Base-by-base conservation (phyloP, 2,113 vertebrate species). In the Syrrhaptes paradoxus region DNA sequence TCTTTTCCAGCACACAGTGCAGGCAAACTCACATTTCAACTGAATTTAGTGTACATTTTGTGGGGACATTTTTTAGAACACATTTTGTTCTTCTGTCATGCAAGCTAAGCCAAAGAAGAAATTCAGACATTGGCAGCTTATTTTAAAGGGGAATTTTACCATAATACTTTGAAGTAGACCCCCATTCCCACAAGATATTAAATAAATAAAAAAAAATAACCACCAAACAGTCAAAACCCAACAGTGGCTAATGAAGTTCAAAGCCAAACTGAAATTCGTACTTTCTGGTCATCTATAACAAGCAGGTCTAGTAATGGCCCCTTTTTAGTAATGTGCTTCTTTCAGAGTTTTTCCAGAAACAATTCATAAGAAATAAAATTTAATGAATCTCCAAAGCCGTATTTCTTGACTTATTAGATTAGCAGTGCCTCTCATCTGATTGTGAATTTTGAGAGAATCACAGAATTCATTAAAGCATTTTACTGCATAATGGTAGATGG, bases 401-500 rank as follows among this genome's bases (percentile, higher is more conserved):
- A 82, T 95, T 96, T 92, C 72, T 95, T 91, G 89, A 96, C 95
- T 95, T 96, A 93, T 80, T 95, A 74, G 38, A 93, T 96, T 97
- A 97, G 22, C 72, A 94, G 52, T 21, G 45, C 73, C 46, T 96
- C 95, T 97, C 86, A 80, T 94, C 88, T 96, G 95, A 94, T 49
- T 94, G 94, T 76, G 79, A 96, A 83, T 97, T 97, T 97, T 96
- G 93, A 97, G 90, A 95, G 93, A 95, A 97, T 96, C 93, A 92
- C 82, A 92, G 94, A 97, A 97, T 97, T 97, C 95, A 94, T 97
- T 97, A 97, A 87, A 96, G 75, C 90, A 96, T 96, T 97, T 97
- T 97, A 94, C 72, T 91, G 48, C 93, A 80, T 96, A 97, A 97
- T 93, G 86, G 90, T 96, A 95, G 92, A 96, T 91, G 93, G 92